Evolutionary conservation across 2,888 invertebrate genomes (phyloP).

Genomic region (Strigamia maritima): DNA sequence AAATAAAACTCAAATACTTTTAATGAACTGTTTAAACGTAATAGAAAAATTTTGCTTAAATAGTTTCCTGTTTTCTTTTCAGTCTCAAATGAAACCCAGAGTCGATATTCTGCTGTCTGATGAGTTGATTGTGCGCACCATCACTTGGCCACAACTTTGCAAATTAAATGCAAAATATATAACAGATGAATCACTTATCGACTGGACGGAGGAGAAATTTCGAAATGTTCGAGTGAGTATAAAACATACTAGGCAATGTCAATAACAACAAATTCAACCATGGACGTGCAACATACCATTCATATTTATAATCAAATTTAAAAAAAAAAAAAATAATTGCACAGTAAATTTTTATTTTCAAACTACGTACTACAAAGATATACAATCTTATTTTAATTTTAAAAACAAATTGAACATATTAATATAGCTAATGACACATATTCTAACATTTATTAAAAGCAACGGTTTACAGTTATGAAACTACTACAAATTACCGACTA

Average conservation of each 20-base stretch:
- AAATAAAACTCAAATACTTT: slow-evolving; percentile 7
- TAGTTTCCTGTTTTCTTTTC: neutral
- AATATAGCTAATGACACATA: no score
- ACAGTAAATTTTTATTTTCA: neutral
- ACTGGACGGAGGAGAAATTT: neutral
- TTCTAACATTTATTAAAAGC: no score
- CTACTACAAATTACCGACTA: no score
- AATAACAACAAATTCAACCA: neutral
- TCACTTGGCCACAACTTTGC: no score
- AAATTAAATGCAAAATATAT: no score
- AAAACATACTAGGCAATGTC: neutral
- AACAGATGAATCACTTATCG: no score
- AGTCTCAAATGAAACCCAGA: neutral
- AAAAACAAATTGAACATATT: no score
- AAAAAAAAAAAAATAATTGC: neutral
- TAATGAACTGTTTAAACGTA: neutral
- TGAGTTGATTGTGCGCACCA: neutral
- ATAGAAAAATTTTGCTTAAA: neutral
- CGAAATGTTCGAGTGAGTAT: neutral
- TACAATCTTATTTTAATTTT: neutral
- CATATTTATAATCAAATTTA: neutral
- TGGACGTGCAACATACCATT: neutral
- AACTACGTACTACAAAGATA: neutral
- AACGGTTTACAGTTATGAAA: no score
- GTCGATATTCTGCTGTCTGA: neutral